Evolutionary conservation across 2,888 invertebrate species (phyloP).

Genomic region (Hirtodrosophila trivittata): DNA sequence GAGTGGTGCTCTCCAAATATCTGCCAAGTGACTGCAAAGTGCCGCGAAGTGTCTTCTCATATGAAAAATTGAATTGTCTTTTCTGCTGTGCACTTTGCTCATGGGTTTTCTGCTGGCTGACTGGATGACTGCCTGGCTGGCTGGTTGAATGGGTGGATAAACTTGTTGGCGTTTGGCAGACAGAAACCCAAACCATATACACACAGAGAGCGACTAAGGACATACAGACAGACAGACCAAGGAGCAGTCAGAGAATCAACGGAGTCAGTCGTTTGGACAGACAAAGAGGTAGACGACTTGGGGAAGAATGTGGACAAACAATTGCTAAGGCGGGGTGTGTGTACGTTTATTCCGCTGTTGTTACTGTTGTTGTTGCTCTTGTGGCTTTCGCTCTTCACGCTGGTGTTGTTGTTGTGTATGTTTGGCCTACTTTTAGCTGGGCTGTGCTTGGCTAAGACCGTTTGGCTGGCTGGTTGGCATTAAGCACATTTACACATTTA

Average conservation of each 20-base stretch:
- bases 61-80: constrained; percentile 68
- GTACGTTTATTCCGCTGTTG: constrained; percentile 2
- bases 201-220: constrained; percentile 3
- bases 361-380: constrained; percentile 16
- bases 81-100: constrained; percentile 40
- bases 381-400: constrained; percentile 9
- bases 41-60: constrained; percentile 53
- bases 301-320: constrained; percentile 43
- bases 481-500: constrained; percentile 53
- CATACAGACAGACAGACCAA: constrained; percentile 38
- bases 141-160: constrained; percentile 37
- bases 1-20: constrained; percentile 27
- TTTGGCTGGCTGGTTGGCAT: constrained; percentile 40
- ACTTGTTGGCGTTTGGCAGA: constrained; percentile 44
- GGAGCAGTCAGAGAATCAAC: constrained; percentile 35
- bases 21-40: constrained; percentile 52
- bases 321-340: constrained; percentile 34
- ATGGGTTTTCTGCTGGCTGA: not conserved
- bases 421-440: constrained; percentile 65
- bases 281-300: constrained; percentile 12
- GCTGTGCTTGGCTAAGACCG: constrained; percentile 24
- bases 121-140: constrained; percentile 11
- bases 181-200: constrained; percentile 10
- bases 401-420: constrained; percentile 42
- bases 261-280: constrained; percentile 28